Percentiles rank a stretch among this genome's conserved stretches.
Conservation (phyloP, 2,113 vertebrate species). For the Cavia aperea region DNA sequence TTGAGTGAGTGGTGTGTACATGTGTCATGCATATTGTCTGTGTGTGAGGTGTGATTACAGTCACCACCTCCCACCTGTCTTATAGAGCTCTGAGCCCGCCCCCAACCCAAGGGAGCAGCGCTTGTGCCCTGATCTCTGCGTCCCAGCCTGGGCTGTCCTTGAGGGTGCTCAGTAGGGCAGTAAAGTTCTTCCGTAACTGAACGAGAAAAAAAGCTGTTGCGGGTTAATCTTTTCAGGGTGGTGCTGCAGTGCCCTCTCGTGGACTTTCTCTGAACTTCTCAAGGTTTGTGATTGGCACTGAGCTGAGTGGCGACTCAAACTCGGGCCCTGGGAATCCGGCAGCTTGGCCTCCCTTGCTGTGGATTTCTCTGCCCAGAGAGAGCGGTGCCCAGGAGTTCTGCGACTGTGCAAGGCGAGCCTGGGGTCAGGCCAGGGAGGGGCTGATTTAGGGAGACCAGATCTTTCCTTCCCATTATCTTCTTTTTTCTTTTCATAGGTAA, state of each 20-base stretch:
- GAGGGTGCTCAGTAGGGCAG: background rate
- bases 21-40: background rate
- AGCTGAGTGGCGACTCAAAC: background rate
- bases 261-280: constrained; percentile 3
- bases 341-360: background rate
- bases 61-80: background rate
- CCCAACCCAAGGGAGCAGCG: background rate
- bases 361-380: no score
- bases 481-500: background rate
- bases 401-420: background rate
- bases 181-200: background rate
- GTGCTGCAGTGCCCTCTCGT: constrained; percentile 59
- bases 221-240: background rate
- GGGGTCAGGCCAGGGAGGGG: background rate
- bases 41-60: background rate
- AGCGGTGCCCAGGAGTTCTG: background rate
- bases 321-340: background rate
- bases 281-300: rapidly evolving
- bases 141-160: background rate
- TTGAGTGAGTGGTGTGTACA: background rate
- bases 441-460: background rate
- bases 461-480: background rate
- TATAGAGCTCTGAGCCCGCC: background rate
- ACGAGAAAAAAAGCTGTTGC: rapidly evolving
- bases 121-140: background rate